phyloP scores from a whole-genome alignment of 2,888 invertebrate genomes.

The Cabera pusaria region DNA sequence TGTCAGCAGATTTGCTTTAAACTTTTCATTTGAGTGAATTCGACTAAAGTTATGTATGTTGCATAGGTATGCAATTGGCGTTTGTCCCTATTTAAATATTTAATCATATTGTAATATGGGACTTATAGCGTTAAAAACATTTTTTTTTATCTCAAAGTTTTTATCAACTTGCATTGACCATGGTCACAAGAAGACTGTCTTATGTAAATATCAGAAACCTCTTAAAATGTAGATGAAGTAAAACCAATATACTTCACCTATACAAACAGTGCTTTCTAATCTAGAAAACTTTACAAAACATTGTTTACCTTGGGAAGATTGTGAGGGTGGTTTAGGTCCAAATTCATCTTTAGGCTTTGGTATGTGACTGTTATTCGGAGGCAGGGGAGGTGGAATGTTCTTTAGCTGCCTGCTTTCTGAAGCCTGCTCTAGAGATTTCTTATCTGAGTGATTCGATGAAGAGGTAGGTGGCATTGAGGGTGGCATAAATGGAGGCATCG shows the following conservation, averaged over 20 bases:
- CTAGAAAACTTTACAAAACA: too few species aligned
- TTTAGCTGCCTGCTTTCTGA: slow-evolving; percentile 75
- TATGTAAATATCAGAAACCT: slow-evolving; percentile 38
- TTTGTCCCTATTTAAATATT: too few species aligned
- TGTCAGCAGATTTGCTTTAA: too few species aligned
- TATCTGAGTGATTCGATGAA: slow-evolving; percentile 10
- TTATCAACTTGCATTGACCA: too few species aligned
- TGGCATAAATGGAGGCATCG: slow-evolving; percentile 58
- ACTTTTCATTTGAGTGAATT: too few species aligned
- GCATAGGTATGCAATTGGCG: too few species aligned
- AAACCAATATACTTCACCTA: slow-evolving; percentile 15
- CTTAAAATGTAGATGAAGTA: slow-evolving; percentile 19
- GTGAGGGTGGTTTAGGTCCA: slow-evolving; percentile 78
- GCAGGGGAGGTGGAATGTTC: slow-evolving; percentile 85
- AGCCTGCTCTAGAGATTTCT: slow-evolving; percentile 17
- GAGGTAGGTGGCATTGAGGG: slow-evolving; percentile 20
- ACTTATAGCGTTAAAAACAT: too few species aligned
- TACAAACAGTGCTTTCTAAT: slow-evolving; percentile 16
- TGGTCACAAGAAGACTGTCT: too few species aligned
- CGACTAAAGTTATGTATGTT: too few species aligned
- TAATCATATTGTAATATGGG: too few species aligned
- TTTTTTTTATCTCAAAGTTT: too few species aligned
- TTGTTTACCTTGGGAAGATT: slow-evolving; percentile 58
- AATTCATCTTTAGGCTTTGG: slow-evolving; percentile 43
- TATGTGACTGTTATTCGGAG: slow-evolving; percentile 66